Percentiles rank a stretch among this genome's conserved stretches.
These are phyloP conservation scores for Melanocharis versteri DNA, from an alignment of 2,113 vertebrate genomes.

Conservation along the genomic window DNA sequence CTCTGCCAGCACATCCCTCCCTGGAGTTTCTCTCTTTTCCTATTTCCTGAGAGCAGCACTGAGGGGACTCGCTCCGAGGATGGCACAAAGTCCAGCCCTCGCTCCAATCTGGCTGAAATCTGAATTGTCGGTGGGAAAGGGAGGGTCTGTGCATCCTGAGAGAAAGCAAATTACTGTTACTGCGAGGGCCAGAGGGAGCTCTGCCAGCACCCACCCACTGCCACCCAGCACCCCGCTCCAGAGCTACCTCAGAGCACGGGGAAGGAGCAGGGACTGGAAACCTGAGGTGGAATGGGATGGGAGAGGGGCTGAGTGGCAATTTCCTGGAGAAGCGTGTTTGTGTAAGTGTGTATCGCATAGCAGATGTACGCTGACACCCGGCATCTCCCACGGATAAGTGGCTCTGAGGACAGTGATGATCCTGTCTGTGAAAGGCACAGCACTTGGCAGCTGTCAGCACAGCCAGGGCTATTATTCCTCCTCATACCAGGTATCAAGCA, in stretches of 20 bases:
- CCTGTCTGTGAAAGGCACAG: background rate
- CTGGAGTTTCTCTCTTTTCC: background rate
- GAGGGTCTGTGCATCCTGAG: background rate
- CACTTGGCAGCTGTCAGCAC: background rate
- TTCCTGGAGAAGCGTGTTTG: background rate
- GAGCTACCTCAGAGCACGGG: rapidly evolving
- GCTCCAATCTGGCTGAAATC: rapidly evolving
- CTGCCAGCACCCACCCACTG: background rate
- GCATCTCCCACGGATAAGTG: rapidly evolving
- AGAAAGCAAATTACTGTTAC: background rate
- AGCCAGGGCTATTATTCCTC: background rate
- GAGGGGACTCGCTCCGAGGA: background rate
- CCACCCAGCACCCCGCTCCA: background rate
- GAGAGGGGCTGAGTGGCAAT: background rate
- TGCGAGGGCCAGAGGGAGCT: background rate
- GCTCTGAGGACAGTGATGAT: background rate
- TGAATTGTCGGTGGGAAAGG: background rate
- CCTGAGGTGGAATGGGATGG: background rate
- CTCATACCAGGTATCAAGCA: background rate
- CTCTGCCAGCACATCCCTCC: background rate
- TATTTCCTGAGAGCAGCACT: background rate
- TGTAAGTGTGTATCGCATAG: rapidly evolving
- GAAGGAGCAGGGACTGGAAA: rapidly evolving
- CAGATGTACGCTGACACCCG: background rate
- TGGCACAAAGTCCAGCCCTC: background rate